Percentiles rank a stretch among this genome's conserved stretches.
phyloP scores from a whole-genome alignment of 2,113 vertebrate genomes.

The Thryonomys swinderianus region DNA sequence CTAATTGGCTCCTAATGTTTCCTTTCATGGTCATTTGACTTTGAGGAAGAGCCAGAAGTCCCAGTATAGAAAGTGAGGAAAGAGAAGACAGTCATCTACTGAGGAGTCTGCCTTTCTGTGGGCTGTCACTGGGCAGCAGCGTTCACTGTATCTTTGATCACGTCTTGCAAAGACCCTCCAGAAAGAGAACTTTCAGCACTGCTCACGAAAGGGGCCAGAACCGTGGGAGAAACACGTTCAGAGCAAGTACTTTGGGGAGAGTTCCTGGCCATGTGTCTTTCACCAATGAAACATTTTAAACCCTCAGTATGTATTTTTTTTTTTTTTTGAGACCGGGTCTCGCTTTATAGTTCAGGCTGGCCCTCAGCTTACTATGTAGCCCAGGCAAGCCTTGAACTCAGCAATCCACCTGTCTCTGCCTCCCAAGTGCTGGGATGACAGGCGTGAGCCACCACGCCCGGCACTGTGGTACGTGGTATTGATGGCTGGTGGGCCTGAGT shows the following conservation, averaged over 20 bases:
- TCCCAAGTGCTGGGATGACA: no score
- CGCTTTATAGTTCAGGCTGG: no score
- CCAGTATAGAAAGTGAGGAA: background rate
- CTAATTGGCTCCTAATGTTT: background rate
- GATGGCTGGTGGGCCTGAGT: no score
- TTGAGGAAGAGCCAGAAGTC: background rate
- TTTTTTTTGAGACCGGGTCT: no score
- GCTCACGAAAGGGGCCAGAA: background rate
- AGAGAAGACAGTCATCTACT: background rate
- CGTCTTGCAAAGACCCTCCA: background rate
- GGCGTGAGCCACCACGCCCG: no score
- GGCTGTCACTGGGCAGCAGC: background rate
- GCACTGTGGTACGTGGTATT: no score
- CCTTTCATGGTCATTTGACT: background rate
- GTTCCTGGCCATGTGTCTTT: background rate
- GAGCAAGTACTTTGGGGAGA: background rate
- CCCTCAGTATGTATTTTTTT: background rate
- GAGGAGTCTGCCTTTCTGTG: background rate
- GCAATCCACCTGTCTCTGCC: no score
- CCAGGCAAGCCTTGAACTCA: no score
- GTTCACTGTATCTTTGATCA: background rate
- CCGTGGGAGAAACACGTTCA: background rate
- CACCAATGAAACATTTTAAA: background rate
- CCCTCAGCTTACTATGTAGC: no score
- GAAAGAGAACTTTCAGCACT: background rate